These are phyloP conservation scores for Pristionchus mayeri DNA, from an alignment of 2,888 invertebrate species.

Conservation along the genomic window DNA sequence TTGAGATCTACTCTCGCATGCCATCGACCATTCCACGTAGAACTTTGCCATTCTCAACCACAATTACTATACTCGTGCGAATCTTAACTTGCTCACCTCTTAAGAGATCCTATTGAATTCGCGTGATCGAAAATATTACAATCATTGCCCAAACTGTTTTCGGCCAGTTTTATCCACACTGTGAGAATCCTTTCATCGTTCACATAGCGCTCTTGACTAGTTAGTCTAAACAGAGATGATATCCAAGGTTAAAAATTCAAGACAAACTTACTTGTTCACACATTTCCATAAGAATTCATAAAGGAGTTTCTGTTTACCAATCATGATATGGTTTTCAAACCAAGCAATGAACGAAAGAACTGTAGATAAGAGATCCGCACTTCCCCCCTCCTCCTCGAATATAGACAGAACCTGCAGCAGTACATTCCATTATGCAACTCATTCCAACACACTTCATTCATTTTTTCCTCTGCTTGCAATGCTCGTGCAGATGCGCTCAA, in stretches of 20 bases:
- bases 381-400: not conserved
- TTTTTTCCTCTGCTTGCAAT: slow-evolving; percentile 8
- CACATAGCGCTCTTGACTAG: slow-evolving; percentile 40
- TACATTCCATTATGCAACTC: too few relatives aligned
- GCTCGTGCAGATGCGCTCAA: not conserved
- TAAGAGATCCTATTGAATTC: slow-evolving; percentile 54
- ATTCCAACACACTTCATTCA: slow-evolving; percentile 8
- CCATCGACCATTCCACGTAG: slow-evolving; percentile 61
- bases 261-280: slow-evolving; percentile 53
- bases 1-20: slow-evolving; percentile 57
- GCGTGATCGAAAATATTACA: slow-evolving; percentile 63
- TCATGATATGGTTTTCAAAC: slow-evolving; percentile 60
- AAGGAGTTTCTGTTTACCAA: slow-evolving; percentile 60
- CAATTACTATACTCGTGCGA: not conserved
- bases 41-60: slow-evolving; percentile 52
- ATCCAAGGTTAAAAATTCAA: not conserved
- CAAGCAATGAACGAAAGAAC: slow-evolving; percentile 51
- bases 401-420: not conserved
- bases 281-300: slow-evolving; percentile 64
- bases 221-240: not conserved
- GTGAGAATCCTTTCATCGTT: slow-evolving; percentile 61
- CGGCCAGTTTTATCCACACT: slow-evolving; percentile 65
- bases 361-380: not conserved
- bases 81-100: slow-evolving; percentile 48
- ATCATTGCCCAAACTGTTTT: slow-evolving; percentile 64